phyloP scores from a whole-genome alignment of 2,113 vertebrate species.

The Elephas maximus region DNA sequence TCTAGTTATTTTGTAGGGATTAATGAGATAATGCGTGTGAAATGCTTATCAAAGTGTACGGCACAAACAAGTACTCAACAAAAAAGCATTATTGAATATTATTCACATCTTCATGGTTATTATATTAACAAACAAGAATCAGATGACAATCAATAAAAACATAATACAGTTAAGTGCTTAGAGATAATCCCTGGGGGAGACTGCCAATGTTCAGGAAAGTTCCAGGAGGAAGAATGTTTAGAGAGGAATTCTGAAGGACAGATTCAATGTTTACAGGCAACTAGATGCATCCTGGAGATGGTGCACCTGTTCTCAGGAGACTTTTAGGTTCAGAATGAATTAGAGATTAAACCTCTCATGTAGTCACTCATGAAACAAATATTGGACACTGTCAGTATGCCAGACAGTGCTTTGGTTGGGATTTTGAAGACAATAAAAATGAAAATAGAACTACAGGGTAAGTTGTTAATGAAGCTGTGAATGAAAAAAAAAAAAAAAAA shows the following conservation, averaged over 20 bases:
- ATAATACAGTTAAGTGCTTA: not conserved
- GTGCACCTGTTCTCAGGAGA: not conserved
- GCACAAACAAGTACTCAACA: not conserved
- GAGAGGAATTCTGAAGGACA: not conserved
- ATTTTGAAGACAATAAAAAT: slow-evolving; percentile 31
- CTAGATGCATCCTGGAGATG: not conserved
- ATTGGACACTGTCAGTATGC: not conserved
- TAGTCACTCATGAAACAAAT: not conserved
- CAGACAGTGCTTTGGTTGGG: not conserved
- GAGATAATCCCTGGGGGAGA: not conserved
- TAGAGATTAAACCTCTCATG: not conserved
- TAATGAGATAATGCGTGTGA: not conserved
- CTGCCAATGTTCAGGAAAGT: not conserved
- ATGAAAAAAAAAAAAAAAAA: not conserved
- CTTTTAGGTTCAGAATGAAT: not conserved
- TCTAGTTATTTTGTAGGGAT: not conserved
- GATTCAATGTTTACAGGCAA: not conserved
- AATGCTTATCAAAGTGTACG: not conserved
- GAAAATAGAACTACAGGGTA: not conserved
- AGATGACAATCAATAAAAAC: not conserved
- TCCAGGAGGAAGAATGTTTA: not conserved
- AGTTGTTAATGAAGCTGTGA: not conserved
- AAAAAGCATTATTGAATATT: not conserved
- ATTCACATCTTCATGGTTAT: not conserved
- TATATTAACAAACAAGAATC: not conserved